A percentile compares a stretch with the other conserved stretches of the same genome.
Conservation (phyloP, 2,797 vertebrate genomes). For the Amblyopsis hoosieri region DNA sequence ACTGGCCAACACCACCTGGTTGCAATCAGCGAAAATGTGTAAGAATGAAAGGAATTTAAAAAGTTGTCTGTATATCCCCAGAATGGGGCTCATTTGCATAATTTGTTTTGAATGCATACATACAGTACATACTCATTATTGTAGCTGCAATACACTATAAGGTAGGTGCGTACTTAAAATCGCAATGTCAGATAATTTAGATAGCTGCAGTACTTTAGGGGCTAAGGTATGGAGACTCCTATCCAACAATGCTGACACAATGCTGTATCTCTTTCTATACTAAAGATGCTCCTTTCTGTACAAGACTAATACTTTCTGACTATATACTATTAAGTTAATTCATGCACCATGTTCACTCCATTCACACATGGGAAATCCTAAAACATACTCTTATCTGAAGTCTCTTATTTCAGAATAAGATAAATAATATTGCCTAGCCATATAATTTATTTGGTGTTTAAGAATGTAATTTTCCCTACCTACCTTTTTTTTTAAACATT, state of each 20-base stretch:
- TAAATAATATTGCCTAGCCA: constrained; percentile 1
- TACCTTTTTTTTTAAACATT: too few relatives aligned
- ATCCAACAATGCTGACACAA: constrained; percentile 10
- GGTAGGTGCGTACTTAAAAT: constrained; percentile 36
- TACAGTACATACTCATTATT: background rate
- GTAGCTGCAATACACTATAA: constrained; percentile 3
- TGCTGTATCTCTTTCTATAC: constrained; percentile 26
- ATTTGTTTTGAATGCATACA: constrained; percentile 21
- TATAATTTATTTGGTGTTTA: background rate
- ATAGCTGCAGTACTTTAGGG: background rate
- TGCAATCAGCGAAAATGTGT: constrained; percentile 65
- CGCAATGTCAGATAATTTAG: too few relatives aligned
- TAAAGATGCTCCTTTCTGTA: constrained; percentile 42
- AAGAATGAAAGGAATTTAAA: constrained; percentile 60
- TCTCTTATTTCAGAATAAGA: background rate
- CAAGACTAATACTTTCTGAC: constrained; percentile 26
- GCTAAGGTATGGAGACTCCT: constrained; percentile 16
- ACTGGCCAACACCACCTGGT: constrained; percentile 63
- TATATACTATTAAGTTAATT: constrained; percentile 28
- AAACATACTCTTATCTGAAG: background rate
- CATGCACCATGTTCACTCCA: constrained; percentile 17
- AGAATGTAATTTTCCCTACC: background rate
- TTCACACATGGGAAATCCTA: constrained; percentile 14
- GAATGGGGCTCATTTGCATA: constrained; percentile 22
- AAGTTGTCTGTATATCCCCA: constrained; percentile 38